Conservation (phyloP, 2,888 invertebrate species). For the Cyaniris semiargus region DNA sequence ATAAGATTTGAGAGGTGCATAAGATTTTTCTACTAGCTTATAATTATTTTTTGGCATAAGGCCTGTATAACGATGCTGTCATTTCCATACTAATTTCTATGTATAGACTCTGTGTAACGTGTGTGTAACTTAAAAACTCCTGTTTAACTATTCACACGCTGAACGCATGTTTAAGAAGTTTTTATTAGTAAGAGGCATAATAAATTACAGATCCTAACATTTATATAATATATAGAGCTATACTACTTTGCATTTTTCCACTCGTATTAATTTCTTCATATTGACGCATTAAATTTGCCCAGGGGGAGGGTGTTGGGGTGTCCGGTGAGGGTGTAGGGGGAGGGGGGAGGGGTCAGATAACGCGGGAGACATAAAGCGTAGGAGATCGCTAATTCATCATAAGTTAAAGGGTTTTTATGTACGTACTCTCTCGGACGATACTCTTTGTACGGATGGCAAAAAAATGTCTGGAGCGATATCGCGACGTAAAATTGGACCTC, state of each 20-base stretch:
- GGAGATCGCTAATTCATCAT: conserved; percentile 81
- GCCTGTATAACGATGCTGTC: too few species aligned
- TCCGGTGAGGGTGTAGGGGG: conserved; percentile 46
- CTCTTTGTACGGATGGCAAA: conserved; percentile 70
- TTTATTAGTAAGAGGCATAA: too few species aligned
- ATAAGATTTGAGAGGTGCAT: too few species aligned
- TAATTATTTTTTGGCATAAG: too few species aligned
- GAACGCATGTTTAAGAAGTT: too few species aligned
- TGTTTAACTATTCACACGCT: too few species aligned
- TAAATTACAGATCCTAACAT: too few species aligned
- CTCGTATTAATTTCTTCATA: conserved; percentile 77
- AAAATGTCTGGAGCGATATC: conserved; percentile 65
- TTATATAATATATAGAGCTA: background rate
- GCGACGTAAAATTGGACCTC: conserved; percentile 54
- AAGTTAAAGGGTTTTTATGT: conserved; percentile 81
- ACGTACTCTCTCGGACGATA: conserved; percentile 56
- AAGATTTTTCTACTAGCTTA: too few species aligned
- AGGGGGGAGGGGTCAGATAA: conserved; percentile 61
- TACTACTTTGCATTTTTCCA: conserved; percentile 58
- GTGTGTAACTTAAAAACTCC: too few species aligned
- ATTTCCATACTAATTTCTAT: too few species aligned
- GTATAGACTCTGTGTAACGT: too few species aligned
- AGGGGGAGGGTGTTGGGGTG: conserved; percentile 49
- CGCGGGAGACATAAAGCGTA: conserved; percentile 78
- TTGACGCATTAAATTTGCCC: conserved; percentile 59